Evolutionary conservation across 2,888 invertebrate genomes (phyloP), one percentile per base, ranked within the genome.

Genomic region (Orchestes rusci): DNA sequence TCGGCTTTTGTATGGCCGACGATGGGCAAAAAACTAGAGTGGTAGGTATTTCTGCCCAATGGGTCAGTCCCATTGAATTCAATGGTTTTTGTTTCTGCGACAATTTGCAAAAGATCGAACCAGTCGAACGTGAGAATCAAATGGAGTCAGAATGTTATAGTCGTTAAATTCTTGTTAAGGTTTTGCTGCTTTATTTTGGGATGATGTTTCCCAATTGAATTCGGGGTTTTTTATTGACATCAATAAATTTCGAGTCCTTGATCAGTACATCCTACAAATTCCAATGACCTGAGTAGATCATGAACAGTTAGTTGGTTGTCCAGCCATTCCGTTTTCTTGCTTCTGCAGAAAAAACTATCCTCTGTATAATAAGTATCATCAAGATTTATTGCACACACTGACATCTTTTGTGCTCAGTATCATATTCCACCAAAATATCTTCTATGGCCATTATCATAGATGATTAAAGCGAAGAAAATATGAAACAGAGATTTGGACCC

Each of bases 1-100:
- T 38, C 40, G 55, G 61, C 56, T 57, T 48, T 50, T 46, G 46
- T 45, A 50, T 46, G 50, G 50, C 50, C 46, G 49, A 38, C 29
- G 18, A 31, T 28, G 16, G 23, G 29, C 35, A 48, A 48, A 44
- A 47, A 48, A 48, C 33, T 40, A 31, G 44, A 43, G 37, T 40
- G 44, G 44, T 39, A 39, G 41, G 43, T 47, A 47, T 47, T n/a
- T 43, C 43, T 47, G 36, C 48, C 43, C 20, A 48, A 44, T 44
- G 48, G 48, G 48, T 37, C 47, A 28, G 38, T 47, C 34, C 48
- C 48, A 48, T 48, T 48, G 48, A 48, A 48, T 48, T 48, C 48
- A 44, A 48, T 44, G 42, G 39, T 45, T 42, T 42, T 49, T 49
- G 37, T 34, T 49, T 38, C 13, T 35, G 42, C 31, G 43, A 45